Conservation (phyloP, 2,113 vertebrate species). For the Atractosteus spatula region DNA sequence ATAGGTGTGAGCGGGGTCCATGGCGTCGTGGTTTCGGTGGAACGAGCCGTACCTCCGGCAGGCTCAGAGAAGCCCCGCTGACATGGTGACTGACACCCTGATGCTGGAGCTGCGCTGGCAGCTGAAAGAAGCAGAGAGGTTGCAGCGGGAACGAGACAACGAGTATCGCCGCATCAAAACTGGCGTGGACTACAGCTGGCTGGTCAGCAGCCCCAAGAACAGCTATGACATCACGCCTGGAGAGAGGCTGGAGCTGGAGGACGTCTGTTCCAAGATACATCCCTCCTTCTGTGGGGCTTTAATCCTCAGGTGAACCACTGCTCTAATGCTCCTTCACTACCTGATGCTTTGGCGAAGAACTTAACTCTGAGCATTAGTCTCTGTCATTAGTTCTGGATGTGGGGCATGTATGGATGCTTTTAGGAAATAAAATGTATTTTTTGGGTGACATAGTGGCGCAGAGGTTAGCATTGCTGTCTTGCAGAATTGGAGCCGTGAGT, state of each 20-base stretch:
- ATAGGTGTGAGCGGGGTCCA: constrained; percentile 44
- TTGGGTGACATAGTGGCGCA: no score
- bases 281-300: constrained; percentile 86
- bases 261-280: constrained; percentile 83
- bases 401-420: no score
- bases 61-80: constrained; percentile 67
- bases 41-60: constrained; percentile 67
- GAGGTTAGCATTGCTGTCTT: no score
- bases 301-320: constrained; percentile 78
- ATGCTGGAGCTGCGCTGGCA: constrained; percentile 95
- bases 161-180: constrained; percentile 77
- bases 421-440: no score
- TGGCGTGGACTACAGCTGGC: constrained; percentile 94
- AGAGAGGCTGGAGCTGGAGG: constrained; percentile 84
- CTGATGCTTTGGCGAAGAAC: no score
- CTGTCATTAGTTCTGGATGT: no score
- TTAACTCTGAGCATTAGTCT: no score
- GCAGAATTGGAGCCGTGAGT: no score
- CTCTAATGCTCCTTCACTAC: no score
- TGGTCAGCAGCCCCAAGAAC: constrained; percentile 75
- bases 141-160: constrained; percentile 76
- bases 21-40: constrained; percentile 88
- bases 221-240: constrained; percentile 78
- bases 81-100: constrained; percentile 88
- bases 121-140: constrained; percentile 82